Evolutionary conservation across 2,888 invertebrate species (phyloP), one percentile per base, ranked within the genome.

Genomic region (Gymnosoma rotundatum): DNA sequence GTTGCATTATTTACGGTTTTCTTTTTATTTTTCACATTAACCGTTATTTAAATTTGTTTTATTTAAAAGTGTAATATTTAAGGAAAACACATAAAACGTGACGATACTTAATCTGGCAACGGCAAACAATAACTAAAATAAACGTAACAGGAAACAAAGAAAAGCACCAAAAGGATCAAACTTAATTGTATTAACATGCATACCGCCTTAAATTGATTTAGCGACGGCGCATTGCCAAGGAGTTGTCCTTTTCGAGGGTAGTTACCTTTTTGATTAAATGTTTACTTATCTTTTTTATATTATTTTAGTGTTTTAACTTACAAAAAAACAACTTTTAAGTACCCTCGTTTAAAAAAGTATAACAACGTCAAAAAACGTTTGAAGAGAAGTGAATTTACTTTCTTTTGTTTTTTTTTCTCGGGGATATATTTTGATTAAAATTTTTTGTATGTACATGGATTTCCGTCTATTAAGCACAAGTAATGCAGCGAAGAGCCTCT

Each of bases 111-210:
- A 78, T 78, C 70, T 78, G 48, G 45, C 38, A 72, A 56, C 38
- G 72, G 64, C 72, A 38, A 72, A 64, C 78, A 78, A 50, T 58
- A 58, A 78, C 78, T 78, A 56, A 78, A 78, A 56, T 52, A 38
- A 74, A 1, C 72, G 63, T 72, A 36, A 67, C 10, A 38, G 14
- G 25, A 32, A 78, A 63, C 54, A 70, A 36, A 72, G 21, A 72
- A 45, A 67, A 58, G 45, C 42, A 66, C 20, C 48, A 58, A 64
- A 14, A 18, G 67, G 67, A 76, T 42, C 50, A 38, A 25, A 42
- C 67, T 25, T 18, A 50, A 25, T 38, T 18, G n/a, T 6, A 45
- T 25, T 18, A 16, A 14, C 6, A n/a, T 14, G n/a, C 12, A 18
- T 36, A 20, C 20, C 64, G 60, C 21, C 25, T 76, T 66, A 4